Percentiles rank a stretch among this genome's conserved stretches.
phyloP scores from a whole-genome alignment of 2,797 vertebrate species.

The Parotocinclus haroldoi region DNA sequence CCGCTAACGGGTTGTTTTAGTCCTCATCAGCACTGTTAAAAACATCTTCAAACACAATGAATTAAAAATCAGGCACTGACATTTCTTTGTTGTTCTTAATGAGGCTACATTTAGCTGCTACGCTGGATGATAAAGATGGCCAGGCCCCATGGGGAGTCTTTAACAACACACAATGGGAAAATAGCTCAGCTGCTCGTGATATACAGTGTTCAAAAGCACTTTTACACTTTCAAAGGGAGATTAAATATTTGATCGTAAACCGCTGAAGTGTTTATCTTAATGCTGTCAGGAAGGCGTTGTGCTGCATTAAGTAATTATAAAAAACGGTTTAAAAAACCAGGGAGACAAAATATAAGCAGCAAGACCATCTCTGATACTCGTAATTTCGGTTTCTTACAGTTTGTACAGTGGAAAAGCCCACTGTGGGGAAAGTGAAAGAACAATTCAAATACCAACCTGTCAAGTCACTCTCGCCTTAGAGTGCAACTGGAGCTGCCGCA shows the following conservation, averaged over 20 bases:
- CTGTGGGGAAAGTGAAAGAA: constrained; percentile 8
- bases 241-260: not conserved
- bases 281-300: no score
- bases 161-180: constrained; percentile 22
- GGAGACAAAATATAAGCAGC: not conserved
- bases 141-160: constrained; percentile 30
- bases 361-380: not conserved
- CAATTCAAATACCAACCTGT: constrained; percentile 16
- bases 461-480: constrained; percentile 24
- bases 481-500: not conserved
- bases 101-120: constrained; percentile 32
- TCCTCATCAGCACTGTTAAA: constrained; percentile 9
- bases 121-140: constrained; percentile 28
- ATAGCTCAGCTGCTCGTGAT: constrained; percentile 3
- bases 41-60: not conserved
- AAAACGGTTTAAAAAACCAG: not conserved
- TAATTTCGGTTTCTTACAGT: not conserved
- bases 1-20: constrained; percentile 1
- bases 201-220: not conserved
- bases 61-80: constrained; percentile 5
- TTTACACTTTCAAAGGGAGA: constrained; percentile 2
- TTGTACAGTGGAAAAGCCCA: not conserved
- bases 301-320: no score
- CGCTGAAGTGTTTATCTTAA: not conserved
- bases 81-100: constrained; percentile 33